Conservation (phyloP, 1,140 invertebrate species). For the Drosophila equinoxialis region DNA sequence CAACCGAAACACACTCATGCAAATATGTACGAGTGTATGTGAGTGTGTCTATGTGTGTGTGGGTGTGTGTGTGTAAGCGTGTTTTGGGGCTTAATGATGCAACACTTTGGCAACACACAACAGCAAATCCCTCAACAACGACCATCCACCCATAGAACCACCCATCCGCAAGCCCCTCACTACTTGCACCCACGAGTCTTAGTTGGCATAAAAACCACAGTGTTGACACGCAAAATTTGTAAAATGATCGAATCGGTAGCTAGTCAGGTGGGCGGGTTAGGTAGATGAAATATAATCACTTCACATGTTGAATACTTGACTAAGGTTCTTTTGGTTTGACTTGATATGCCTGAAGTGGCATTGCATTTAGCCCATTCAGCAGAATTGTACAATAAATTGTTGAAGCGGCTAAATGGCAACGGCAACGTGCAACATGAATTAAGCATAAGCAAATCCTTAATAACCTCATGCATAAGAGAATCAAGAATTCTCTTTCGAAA, state of each 20-base stretch:
- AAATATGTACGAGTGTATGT: conserved; percentile 13
- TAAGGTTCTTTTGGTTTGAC: background rate
- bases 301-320: conserved; percentile 18
- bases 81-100: conserved; percentile 44
- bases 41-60: conserved; percentile 5
- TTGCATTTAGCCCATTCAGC: conserved; percentile 2
- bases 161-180: background rate
- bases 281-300: conserved; percentile 36
- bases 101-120: conserved; percentile 37
- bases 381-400: too few species aligned
- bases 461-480: too few species aligned
- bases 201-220: conserved; percentile 34
- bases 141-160: background rate
- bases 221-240: conserved; percentile 55
- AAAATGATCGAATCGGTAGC: conserved; percentile 46
- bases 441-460: too few species aligned
- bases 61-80: conserved; percentile 4
- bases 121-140: background rate
- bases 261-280: background rate
- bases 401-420: background rate
- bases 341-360: conserved; percentile 12
- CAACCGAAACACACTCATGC: conserved; percentile 2
- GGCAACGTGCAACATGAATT: background rate
- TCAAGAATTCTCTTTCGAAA: too few species aligned
- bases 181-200: background rate